Base-by-base conservation (phyloP, 2,113 vertebrate genomes). In the Scartelaos histophorus region DNA sequence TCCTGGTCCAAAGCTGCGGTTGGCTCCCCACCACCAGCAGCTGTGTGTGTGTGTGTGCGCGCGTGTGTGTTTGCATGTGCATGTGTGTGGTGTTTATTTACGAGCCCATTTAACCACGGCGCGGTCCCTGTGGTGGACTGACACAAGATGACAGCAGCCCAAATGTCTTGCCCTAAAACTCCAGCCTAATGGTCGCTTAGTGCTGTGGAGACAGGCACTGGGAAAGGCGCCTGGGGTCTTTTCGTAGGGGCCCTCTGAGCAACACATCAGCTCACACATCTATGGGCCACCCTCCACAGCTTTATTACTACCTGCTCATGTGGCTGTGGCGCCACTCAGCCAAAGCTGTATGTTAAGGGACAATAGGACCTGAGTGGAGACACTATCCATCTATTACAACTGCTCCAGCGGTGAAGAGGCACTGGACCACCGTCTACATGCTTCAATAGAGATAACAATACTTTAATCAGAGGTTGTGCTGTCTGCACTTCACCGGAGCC, bases 31-130 rank as follows among this genome's bases (percentile, higher is more conserved):
- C 85, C 82, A 79, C 53, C 83, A 84, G 74, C 85, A 85, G 75
- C 79, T 76, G 83, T 78, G 80, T 85, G 76, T 79, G 81, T 82
- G 29, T 29, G 29, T 29, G 29, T 4, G 29, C 4, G 29, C 4
- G 29, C 29, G 4, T 4, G 29, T 4, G 29, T 2, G 29, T 4
- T 2, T 29, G 29, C 4, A 4, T 4, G 29, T 58, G 82, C 80
- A 79, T 79, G 86, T 77, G 88, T 92, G 90, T 79, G 91, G 89
- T 91, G 91, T 91, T 93, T 93, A 93, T 93, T 92, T 93, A 93
- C 87, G 89, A 93, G 91, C 83, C 87, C 73, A 82, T 92, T 90
- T 90, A 92, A 92, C 90, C 91, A 83, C 87, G 90, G 82, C 84
- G 89, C 82, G 88, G 91, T 92, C 89, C 87, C 87, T 90, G 92